A percentile compares a stretch with the other conserved stretches of the same genome.
These are phyloP conservation scores for Apogon talboti DNA, from an alignment of 2,797 vertebrate species.

Conservation along the genomic window DNA sequence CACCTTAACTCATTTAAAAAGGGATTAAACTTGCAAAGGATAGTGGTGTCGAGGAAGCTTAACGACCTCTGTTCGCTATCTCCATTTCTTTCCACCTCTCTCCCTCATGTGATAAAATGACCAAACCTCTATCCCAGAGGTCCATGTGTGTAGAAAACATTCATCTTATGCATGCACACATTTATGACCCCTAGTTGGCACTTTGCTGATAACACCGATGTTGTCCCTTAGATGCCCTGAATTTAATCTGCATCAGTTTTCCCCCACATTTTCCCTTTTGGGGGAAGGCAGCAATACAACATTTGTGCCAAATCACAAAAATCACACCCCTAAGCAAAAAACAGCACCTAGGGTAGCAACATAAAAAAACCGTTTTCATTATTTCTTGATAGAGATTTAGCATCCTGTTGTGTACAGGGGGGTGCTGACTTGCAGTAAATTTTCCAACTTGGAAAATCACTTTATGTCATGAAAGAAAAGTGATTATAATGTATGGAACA, in stretches of 20 bases:
- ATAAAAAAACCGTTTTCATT: background rate
- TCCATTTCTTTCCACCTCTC: constrained; percentile 11
- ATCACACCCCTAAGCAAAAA: constrained; percentile 10
- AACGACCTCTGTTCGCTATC: constrained; percentile 40
- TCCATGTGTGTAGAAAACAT: background rate
- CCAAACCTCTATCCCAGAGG: constrained; percentile 7
- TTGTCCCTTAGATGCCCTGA: constrained; percentile 7
- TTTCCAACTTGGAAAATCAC: too few relatives aligned
- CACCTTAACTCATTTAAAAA: constrained; percentile 80
- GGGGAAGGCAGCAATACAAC: constrained; percentile 21
- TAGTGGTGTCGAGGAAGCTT: constrained; percentile 60
- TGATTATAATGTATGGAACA: too few relatives aligned
- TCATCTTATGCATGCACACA: background rate
- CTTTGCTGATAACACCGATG: background rate
- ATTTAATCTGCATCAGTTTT: constrained; percentile 5
- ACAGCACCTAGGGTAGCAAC: background rate
- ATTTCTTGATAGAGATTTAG: constrained; percentile 2
- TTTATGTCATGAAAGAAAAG: too few relatives aligned
- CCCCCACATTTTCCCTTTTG: constrained; percentile 4
- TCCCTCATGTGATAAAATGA: constrained; percentile 34
- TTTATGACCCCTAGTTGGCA: constrained; percentile 10
- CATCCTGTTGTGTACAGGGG: background rate
- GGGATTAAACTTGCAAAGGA: constrained; percentile 70
- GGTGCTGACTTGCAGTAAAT: background rate
- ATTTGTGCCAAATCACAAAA: constrained; percentile 23